phyloP scores from a whole-genome alignment of 2,888 invertebrate genomes.

The Blomia tropicalis region DNA sequence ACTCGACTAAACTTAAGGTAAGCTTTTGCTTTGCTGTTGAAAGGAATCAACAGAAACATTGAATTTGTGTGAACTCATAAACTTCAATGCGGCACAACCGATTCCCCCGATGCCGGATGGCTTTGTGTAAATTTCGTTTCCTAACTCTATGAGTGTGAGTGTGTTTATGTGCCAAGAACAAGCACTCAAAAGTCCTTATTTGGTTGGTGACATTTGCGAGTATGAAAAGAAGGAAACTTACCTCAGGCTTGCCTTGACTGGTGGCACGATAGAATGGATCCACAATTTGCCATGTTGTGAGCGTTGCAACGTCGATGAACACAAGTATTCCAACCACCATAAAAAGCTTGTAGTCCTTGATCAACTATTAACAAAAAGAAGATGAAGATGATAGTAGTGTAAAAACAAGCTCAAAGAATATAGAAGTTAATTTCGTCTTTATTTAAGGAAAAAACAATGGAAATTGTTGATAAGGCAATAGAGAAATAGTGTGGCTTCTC shows the following conservation, averaged over 20 bases:
- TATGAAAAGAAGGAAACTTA: slow-evolving; percentile 19
- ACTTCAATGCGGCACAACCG: too few relatives aligned
- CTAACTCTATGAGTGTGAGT: too few relatives aligned
- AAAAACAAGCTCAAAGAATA: background rate
- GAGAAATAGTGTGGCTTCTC: too few relatives aligned
- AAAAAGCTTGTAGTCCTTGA: slow-evolving; percentile 93
- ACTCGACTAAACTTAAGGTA: too few relatives aligned
- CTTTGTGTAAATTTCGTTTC: too few relatives aligned
- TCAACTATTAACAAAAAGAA: slow-evolving; percentile 47
- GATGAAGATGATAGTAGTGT: slow-evolving; percentile 10
- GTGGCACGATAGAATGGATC: slow-evolving; percentile 85
- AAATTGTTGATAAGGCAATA: background rate
- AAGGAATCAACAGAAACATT: too few relatives aligned
- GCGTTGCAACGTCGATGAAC: slow-evolving; percentile 74
- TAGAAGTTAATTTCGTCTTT: background rate
- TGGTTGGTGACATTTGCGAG: background rate
- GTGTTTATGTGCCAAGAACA: background rate
- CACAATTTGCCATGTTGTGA: slow-evolving; percentile 91
- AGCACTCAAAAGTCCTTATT: too few relatives aligned
- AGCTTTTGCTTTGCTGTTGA: too few relatives aligned
- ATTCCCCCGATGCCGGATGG: too few relatives aligned
- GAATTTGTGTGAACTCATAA: too few relatives aligned
- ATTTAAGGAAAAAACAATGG: background rate
- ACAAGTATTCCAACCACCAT: slow-evolving; percentile 87
- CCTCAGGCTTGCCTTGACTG: slow-evolving; percentile 43